phyloP scores from a whole-genome alignment of 2,888 invertebrate genomes.

The Tribolium freemani region DNA sequence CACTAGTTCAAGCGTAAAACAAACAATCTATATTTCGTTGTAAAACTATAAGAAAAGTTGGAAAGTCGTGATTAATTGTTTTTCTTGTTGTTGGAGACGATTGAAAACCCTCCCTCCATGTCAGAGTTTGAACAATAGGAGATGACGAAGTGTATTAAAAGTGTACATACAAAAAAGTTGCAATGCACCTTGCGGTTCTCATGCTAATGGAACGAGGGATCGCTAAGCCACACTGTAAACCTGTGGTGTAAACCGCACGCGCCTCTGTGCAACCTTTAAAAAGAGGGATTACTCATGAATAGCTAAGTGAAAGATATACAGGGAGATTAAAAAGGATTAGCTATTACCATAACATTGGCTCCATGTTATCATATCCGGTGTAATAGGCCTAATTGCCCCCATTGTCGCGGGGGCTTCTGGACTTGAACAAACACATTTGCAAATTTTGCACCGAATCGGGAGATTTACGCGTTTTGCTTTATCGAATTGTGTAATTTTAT shows the following conservation, averaged over 20 bases:
- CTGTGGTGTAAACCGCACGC: constrained; percentile 60
- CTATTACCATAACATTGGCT: constrained; percentile 60
- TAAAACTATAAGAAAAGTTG: constrained; percentile 18
- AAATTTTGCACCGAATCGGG: not conserved
- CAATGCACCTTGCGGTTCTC: constrained; percentile 59
- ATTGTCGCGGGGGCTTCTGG: constrained; percentile 41
- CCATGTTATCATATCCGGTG: constrained; percentile 45
- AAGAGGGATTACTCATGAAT: constrained; percentile 62
- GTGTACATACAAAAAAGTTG: constrained; percentile 34
- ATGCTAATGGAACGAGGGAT: constrained; percentile 57
- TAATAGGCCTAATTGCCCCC: constrained; percentile 50
- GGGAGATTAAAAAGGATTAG: constrained; percentile 61
- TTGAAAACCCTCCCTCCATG: not conserved
- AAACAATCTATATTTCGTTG: constrained; percentile 1
- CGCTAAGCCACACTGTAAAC: constrained; percentile 53
- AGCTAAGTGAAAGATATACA: constrained; percentile 64
- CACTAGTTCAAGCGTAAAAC: not conserved
- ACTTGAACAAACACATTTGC: not conserved
- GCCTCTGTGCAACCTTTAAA: constrained; percentile 57
- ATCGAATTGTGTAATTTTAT: constrained; percentile 5
- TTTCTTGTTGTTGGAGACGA: constrained; percentile 7
- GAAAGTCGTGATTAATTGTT: constrained; percentile 35
- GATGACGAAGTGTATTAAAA: constrained; percentile 34
- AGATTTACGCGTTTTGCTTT: not conserved
- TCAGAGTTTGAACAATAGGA: constrained; percentile 14